phyloP scores from a whole-genome alignment of 1,140 invertebrate species.

The Caligus rogercresseyi region DNA sequence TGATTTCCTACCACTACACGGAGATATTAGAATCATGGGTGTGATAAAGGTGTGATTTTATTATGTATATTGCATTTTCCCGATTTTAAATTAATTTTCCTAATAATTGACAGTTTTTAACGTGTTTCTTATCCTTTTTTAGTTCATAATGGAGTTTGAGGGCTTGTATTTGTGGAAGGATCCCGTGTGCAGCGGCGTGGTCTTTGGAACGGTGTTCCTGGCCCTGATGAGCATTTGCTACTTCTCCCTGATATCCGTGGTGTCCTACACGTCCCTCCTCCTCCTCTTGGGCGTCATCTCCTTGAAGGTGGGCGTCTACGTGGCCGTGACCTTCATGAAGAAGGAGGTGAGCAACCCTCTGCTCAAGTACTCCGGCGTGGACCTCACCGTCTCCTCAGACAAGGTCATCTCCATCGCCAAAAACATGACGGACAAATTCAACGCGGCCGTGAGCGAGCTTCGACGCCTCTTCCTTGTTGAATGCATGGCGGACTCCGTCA shows the following conservation, averaged over 20 bases:
- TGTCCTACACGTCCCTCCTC: slow-evolving; percentile 72
- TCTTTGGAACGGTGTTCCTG: slow-evolving; percentile 65
- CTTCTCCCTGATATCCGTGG: slow-evolving; percentile 85
- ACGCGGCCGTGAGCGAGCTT: slow-evolving; percentile 56
- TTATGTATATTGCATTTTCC: too few species aligned
- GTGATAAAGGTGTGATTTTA: too few species aligned
- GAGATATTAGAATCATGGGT: too few species aligned
- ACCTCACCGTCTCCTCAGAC: neutral
- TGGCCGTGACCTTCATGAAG: slow-evolving; percentile 88
- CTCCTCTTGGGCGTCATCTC: slow-evolving; percentile 60
- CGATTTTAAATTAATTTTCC: too few species aligned
- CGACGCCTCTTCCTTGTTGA: slow-evolving; percentile 86
- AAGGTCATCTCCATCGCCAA: slow-evolving; percentile 32
- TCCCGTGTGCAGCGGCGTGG: slow-evolving; percentile 76
- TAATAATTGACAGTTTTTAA: too few species aligned
- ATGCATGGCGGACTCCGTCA: slow-evolving; percentile 51
- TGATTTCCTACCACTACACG: too few species aligned
- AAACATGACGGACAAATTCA: slow-evolving; percentile 60
- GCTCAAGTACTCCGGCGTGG: slow-evolving; percentile 25
- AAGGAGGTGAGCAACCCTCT: slow-evolving; percentile 91
- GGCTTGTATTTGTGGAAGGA: slow-evolving; percentile 92
- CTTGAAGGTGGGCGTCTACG: slow-evolving; percentile 88
- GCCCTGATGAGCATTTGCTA: slow-evolving; percentile 76
- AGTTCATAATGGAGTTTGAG: slow-evolving; percentile 36
- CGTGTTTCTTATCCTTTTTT: neutral